These are phyloP conservation scores for Echiichthys vipera DNA, from an alignment of 2,797 vertebrate genomes.

Conservation along the genomic window DNA sequence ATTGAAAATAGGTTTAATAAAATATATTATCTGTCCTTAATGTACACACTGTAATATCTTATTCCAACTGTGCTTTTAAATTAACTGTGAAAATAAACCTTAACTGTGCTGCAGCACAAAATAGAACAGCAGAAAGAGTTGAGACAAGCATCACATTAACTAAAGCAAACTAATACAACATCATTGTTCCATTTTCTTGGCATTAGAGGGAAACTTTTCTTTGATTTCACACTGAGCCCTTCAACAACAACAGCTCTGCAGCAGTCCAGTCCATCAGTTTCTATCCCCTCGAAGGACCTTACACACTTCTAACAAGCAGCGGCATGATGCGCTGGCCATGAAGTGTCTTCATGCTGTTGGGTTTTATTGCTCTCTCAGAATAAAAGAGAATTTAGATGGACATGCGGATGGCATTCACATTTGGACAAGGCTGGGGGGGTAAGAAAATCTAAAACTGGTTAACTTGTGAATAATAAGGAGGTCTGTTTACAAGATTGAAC, in stretches of 20 bases:
- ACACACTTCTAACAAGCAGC: slow-evolving; percentile 58
- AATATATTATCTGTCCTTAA: not conserved
- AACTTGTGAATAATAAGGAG: slow-evolving; percentile 15
- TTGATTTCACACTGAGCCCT: slow-evolving; percentile 57
- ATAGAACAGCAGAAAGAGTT: slow-evolving; percentile 2
- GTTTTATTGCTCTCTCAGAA: slow-evolving; percentile 45
- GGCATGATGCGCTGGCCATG: slow-evolving; percentile 25
- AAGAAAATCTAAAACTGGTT: slow-evolving; percentile 32
- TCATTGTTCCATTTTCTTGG: slow-evolving; percentile 54
- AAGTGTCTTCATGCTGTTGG: slow-evolving; percentile 34
- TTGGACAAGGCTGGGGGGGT: slow-evolving; percentile 27
- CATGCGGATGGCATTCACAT: slow-evolving; percentile 31
- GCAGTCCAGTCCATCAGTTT: slow-evolving; percentile 46
- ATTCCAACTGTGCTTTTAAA: slow-evolving; percentile 4
- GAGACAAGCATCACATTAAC: slow-evolving; percentile 39
- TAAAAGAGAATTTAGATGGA: slow-evolving; percentile 69
- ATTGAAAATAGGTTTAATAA: slow-evolving; percentile 1
- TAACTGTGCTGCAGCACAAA: slow-evolving; percentile 2
- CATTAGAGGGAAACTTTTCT: slow-evolving; percentile 48
- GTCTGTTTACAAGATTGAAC: slow-evolving; percentile 9
- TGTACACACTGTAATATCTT: not conserved
- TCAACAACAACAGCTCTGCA: slow-evolving; percentile 60
- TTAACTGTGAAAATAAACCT: too few species aligned
- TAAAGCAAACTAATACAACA: slow-evolving; percentile 25
- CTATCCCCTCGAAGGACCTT: slow-evolving; percentile 41